Evolutionary conservation across 2,797 vertebrate species (phyloP), one percentile per base, ranked within the genome.

Genomic region (Lemur catta): DNA sequence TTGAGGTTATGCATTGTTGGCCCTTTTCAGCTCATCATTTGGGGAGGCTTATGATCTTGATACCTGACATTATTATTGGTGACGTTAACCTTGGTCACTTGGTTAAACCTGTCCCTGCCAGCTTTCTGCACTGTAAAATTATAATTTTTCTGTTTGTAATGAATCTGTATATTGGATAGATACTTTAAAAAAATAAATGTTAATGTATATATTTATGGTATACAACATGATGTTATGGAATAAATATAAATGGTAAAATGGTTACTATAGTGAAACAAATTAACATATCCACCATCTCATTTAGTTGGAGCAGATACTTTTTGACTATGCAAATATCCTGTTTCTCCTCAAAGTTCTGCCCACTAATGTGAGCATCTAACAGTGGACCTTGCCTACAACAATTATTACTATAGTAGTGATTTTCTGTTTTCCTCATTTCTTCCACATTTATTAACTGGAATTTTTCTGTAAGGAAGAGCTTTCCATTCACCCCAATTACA

Each of bases 281-380:
- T 65, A 65, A 65, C 33, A 65, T 65, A 65, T n/a, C 33, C 63
- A 65, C 17, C 52, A 57, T 74, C 12, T 87, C 12, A 63, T 10
- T 13, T 35, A 63, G 9, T 72, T 78, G 24, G 24, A 63, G 35
- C n/a, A 88, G n/a, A 88, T 26, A 69, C 4, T 61, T 59, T 84
- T 46, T 81, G 46, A 74, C 59, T 18, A 35, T 59, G 33, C 11
- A 78, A 65, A 33, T 65, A 65, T 78, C 84, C 55, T 84, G 20
- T 65, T 88, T 94, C n/a, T 84, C 59, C 43, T 61, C 76, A 81
- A 76, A 96, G 35, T 96, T 71, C 61, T 84, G n/a, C 8, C 59
- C 14, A 55, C 59, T 72, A 48, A 92, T 48, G 43, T 87, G 22
- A 88, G 35, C 41, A 41, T 55, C 14, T 43, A 52, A 38, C 46